These are phyloP conservation scores for Cecropterus lyciades DNA, from an alignment of 1,140 invertebrate genomes.

Conservation along the genomic window DNA sequence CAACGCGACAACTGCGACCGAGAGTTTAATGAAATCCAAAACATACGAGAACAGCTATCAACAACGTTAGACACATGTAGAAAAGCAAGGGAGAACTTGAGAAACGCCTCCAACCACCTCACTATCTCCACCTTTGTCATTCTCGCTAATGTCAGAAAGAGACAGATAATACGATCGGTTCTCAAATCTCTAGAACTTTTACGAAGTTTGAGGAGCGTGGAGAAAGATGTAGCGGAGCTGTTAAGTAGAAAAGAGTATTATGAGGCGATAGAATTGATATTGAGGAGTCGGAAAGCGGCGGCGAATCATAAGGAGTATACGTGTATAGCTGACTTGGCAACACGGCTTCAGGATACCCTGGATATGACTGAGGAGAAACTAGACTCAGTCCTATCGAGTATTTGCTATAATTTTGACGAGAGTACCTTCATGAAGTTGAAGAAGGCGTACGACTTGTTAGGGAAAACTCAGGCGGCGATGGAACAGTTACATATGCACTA, in stretches of 20 bases:
- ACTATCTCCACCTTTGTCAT: slow-evolving; percentile 94
- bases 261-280: slow-evolving; percentile 93
- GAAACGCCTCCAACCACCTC: slow-evolving; percentile 91
- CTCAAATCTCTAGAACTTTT: slow-evolving; percentile 92
- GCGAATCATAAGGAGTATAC: slow-evolving; percentile 92
- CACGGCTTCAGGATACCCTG: slow-evolving; percentile 95
- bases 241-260: slow-evolving; percentile 94
- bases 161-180: slow-evolving; percentile 91
- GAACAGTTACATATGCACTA: slow-evolving; percentile 98
- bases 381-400: slow-evolving; percentile 93
- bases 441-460: slow-evolving; percentile 92
- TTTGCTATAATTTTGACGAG: slow-evolving; percentile 89
- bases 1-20: slow-evolving; percentile 93
- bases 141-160: slow-evolving; percentile 93
- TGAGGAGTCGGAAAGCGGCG: slow-evolving; percentile 95
- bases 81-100: slow-evolving; percentile 88
- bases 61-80: slow-evolving; percentile 89
- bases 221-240: slow-evolving; percentile 92
- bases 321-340: slow-evolving; percentile 93
- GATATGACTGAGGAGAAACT: slow-evolving; percentile 96
- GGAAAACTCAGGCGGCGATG: slow-evolving; percentile 95
- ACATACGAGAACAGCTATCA: slow-evolving; percentile 90
- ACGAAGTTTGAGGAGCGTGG: slow-evolving; percentile 93
- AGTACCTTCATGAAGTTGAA: slow-evolving; percentile 91
- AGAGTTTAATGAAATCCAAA: slow-evolving; percentile 92